phyloP scores from a whole-genome alignment of 2,888 invertebrate species.

The Drosophila lacicola region DNA sequence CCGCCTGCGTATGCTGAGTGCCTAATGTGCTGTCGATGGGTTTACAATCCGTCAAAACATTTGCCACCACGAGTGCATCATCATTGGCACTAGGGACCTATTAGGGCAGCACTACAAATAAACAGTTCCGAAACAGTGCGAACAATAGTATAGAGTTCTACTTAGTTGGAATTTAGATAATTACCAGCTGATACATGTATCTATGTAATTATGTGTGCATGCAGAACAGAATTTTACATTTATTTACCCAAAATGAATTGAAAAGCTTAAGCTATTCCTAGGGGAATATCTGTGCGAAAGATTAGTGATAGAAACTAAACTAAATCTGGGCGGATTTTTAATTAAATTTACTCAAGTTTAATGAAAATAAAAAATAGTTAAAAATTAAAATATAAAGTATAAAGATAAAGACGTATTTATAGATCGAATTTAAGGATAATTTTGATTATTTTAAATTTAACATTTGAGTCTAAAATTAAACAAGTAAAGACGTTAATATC shows the following conservation, averaged over 20 bases:
- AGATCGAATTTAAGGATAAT: too few species aligned
- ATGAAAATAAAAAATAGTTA: too few species aligned
- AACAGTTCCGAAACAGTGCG: constrained; percentile 25
- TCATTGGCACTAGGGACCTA: constrained; percentile 55
- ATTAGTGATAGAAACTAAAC: too few species aligned
- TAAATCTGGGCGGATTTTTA: too few species aligned
- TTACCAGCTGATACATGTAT: constrained; percentile 24
- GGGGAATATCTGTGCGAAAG: too few species aligned
- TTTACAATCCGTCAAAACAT: constrained; percentile 80
- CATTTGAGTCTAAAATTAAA: too few species aligned
- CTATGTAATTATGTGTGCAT: neutral
- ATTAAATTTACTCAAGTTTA: too few species aligned
- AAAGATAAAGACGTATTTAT: too few species aligned
- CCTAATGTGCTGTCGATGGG: constrained; percentile 75
- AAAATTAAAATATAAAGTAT: too few species aligned
- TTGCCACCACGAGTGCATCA: constrained; percentile 60
- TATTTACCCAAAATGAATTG: neutral
- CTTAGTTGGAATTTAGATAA: constrained; percentile 42
- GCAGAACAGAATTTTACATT: neutral
- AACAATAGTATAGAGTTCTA: constrained; percentile 19
- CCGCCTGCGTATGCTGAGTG: constrained; percentile 57
- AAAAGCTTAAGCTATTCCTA: too few species aligned
- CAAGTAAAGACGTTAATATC: too few species aligned
- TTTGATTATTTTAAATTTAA: too few species aligned
- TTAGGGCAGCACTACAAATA: constrained; percentile 49